Evolutionary conservation across 2,888 invertebrate genomes (phyloP).

Genomic region (Dynastes hyllus): DNA sequence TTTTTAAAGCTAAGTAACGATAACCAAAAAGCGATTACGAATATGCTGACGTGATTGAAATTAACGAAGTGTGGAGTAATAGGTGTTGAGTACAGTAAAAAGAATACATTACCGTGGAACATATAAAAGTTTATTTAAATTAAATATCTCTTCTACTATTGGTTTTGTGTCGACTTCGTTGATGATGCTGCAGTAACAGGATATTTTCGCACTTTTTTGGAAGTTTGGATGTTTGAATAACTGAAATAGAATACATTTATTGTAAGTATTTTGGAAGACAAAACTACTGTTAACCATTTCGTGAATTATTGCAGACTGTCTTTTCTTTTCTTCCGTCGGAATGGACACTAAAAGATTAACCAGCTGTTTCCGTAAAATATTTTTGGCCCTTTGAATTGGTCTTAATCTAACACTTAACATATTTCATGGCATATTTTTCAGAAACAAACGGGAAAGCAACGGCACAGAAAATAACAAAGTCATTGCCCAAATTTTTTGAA

Average conservation of each 20-base stretch:
- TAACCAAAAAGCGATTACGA: too few species aligned
- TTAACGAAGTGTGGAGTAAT: too few species aligned
- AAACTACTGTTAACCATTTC: slow-evolving; percentile 69
- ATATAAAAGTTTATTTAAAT: slow-evolving; percentile 81
- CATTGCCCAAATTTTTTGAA: slow-evolving; percentile 34
- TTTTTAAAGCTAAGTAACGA: too few species aligned
- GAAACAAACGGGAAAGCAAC: background rate
- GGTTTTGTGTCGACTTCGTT: slow-evolving; percentile 84
- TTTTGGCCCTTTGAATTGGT: slow-evolving; percentile 67
- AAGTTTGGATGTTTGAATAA: slow-evolving; percentile 72
- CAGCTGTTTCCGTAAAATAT: slow-evolving; percentile 72
- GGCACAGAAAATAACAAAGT: slow-evolving; percentile 19
- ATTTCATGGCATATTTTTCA: slow-evolving; percentile 14
- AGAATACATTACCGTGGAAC: slow-evolving; percentile 79
- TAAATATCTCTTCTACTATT: slow-evolving; percentile 79
- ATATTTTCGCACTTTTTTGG: slow-evolving; percentile 76
- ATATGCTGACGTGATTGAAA: too few species aligned
- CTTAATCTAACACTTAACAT: slow-evolving; percentile 31
- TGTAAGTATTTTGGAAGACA: background rate
- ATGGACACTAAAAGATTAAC: slow-evolving; percentile 69
- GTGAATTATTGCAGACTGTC: slow-evolving; percentile 73
- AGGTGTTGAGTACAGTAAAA: too few species aligned
- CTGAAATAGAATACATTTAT: slow-evolving; percentile 64
- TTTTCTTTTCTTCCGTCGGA: slow-evolving; percentile 68
- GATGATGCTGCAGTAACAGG: slow-evolving; percentile 84